Conservation (phyloP, 2,888 invertebrate species). For the Trachelus iudaicus region DNA sequence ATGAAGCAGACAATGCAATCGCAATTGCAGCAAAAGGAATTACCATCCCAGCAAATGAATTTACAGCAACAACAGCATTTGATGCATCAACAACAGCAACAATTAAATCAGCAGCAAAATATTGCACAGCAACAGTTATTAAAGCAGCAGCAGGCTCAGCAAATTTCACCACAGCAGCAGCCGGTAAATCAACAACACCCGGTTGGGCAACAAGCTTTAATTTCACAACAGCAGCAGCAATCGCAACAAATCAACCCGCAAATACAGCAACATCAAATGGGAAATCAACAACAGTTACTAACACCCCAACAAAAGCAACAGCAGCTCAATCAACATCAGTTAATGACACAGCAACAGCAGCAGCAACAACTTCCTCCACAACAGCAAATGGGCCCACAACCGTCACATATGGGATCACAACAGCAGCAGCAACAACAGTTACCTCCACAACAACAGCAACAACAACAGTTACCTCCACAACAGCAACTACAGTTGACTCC, state of each 20-base stretch:
- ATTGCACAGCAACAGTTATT: conserved; percentile 33
- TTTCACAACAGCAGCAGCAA: conserved; percentile 34
- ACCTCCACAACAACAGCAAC: conserved; percentile 42
- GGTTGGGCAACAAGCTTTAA: conserved; percentile 24
- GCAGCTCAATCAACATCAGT: conserved; percentile 41
- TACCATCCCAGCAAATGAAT: conserved; percentile 49
- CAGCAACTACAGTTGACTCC: conserved; percentile 39
- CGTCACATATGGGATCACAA: conserved; percentile 28
- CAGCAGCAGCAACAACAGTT: conserved; percentile 32
- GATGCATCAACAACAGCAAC: conserved; percentile 42
- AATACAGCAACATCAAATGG: conserved; percentile 54
- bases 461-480: conserved; percentile 36
- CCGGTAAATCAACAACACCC: conserved; percentile 29
- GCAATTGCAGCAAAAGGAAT: conserved; percentile 45
- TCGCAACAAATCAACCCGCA: conserved; percentile 43
- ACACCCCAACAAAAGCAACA: conserved; percentile 55
- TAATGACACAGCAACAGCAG: conserved; percentile 31
- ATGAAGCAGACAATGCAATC: conserved; percentile 38
- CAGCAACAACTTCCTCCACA: conserved; percentile 32
- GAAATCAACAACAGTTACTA: conserved; percentile 66
- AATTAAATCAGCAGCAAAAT: conserved; percentile 38
- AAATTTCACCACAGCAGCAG: conserved; percentile 38
- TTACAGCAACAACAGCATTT: conserved; percentile 60
- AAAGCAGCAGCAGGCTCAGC: conserved; percentile 31
- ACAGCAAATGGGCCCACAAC: conserved; percentile 30